A percentile compares a stretch with the other conserved stretches of the same genome.
Conservation (phyloP, 1,140 invertebrate species). For the Zaprionus ornatus region DNA sequence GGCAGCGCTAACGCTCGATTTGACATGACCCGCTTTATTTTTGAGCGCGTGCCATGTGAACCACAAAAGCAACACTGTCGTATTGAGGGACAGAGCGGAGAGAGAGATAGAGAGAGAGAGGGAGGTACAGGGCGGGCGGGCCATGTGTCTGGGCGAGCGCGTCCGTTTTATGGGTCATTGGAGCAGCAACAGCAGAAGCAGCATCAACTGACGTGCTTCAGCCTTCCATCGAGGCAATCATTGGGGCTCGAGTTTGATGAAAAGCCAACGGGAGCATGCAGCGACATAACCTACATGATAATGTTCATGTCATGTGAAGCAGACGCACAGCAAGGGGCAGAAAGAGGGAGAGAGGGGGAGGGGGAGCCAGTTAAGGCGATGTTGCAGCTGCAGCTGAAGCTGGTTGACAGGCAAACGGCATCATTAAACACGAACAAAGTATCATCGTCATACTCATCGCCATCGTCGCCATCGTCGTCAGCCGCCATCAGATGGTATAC, state of each 20-base stretch:
- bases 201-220: slow-evolving; percentile 36
- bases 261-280: slow-evolving; percentile 63
- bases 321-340: background rate
- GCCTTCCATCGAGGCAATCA: slow-evolving; percentile 40
- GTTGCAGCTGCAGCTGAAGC: slow-evolving; percentile 17
- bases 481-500: slow-evolving; percentile 56
- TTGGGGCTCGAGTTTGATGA: slow-evolving; percentile 60
- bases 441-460: slow-evolving; percentile 64
- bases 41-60: slow-evolving; percentile 59
- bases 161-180: slow-evolving; percentile 80
- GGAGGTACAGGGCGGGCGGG: no score
- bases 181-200: slow-evolving; percentile 50
- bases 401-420: slow-evolving; percentile 69
- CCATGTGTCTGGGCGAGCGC: slow-evolving; percentile 15
- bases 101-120: no score
- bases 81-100: no score
- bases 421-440: slow-evolving; percentile 81
- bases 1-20: slow-evolving; percentile 45
- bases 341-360: background rate
- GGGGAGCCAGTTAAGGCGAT: slow-evolving; percentile 39
- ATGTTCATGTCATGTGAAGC: slow-evolving; percentile 44
- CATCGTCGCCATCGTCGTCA: slow-evolving; percentile 47
- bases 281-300: slow-evolving; percentile 71
- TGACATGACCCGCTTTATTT: slow-evolving; percentile 49
- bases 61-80: slow-evolving; percentile 57